phyloP scores from a whole-genome alignment of 2,888 invertebrate species.

The Schrankia costaestrigalis region DNA sequence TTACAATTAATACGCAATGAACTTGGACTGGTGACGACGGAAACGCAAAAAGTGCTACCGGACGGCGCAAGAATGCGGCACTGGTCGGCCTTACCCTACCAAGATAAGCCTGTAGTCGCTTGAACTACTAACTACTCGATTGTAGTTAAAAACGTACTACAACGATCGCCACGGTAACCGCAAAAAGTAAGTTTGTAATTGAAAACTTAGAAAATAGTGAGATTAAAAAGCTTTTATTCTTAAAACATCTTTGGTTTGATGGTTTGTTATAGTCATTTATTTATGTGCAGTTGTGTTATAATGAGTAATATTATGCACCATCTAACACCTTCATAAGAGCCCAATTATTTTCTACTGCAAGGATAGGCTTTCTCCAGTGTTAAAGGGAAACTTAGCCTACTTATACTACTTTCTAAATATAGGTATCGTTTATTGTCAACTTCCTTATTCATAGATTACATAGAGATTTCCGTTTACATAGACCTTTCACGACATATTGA shows the following conservation, averaged over 20 bases:
- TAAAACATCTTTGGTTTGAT: conserved; percentile 26
- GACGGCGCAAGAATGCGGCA: conserved; percentile 51
- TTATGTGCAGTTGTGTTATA: conserved; percentile 13
- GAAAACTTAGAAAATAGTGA: conserved; percentile 21
- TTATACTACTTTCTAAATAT: too few species aligned
- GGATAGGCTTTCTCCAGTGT: too few species aligned
- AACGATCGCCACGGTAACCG: conserved; percentile 13
- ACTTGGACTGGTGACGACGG: conserved; percentile 43
- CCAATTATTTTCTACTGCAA: too few species aligned
- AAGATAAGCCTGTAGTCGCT: conserved; percentile 7
- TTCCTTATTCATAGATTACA: too few species aligned
- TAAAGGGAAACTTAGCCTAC: too few species aligned
- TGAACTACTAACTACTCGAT: conserved; percentile 12
- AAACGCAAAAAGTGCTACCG: conserved; percentile 59
- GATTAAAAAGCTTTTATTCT: conserved; percentile 21
- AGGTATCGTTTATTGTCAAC: too few species aligned
- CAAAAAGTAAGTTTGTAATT: conserved; percentile 9
- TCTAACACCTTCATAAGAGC: too few species aligned
- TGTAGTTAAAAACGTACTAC: conserved; percentile 1
- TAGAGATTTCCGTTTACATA: too few species aligned
- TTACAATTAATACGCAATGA: conserved; percentile 28
- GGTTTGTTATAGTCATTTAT: conserved; percentile 21
- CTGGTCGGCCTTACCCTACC: conserved; percentile 17
- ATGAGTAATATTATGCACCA: too few species aligned
- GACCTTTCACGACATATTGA: too few species aligned